Evolutionary conservation across 2,797 vertebrate genomes (phyloP).

Genomic region (Galago senegalensis): DNA sequence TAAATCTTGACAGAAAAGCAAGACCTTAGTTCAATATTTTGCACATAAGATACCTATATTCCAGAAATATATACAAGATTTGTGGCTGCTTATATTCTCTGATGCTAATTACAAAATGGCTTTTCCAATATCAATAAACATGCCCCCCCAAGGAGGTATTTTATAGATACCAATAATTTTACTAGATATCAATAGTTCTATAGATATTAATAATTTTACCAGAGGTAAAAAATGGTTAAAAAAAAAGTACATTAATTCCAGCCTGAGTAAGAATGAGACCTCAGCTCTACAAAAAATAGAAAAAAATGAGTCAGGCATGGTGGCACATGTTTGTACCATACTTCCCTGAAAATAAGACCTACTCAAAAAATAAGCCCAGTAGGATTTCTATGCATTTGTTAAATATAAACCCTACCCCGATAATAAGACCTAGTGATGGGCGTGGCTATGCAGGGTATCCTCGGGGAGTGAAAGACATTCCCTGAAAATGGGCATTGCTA

Average conservation of each 20-base stretch:
- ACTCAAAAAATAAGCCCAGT: no score
- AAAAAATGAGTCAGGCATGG: neutral
- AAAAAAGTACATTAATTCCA: neutral
- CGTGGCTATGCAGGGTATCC: no score
- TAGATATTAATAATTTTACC: neutral
- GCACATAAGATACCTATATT: neutral
- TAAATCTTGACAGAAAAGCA: slow-evolving; percentile 42
- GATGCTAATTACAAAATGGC: neutral
- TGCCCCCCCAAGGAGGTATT: no score
- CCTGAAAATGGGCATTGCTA: no score
- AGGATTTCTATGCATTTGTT: no score
- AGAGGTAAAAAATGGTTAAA: neutral
- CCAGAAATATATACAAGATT: slow-evolving; percentile 40
- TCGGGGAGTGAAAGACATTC: no score
- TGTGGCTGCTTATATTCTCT: neutral
- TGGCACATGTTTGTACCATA: neutral
- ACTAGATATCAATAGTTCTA: neutral
- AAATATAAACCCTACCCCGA: no score
- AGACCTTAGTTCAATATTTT: slow-evolving; percentile 3
- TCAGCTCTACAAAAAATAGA: neutral
- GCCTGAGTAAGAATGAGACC: neutral
- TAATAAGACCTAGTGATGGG: no score
- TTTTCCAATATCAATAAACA: neutral
- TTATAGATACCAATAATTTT: no score
- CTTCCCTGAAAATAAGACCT: no score